phyloP scores from a whole-genome alignment of 2,888 invertebrate species.

The Prosopocoilus inquinatus region DNA sequence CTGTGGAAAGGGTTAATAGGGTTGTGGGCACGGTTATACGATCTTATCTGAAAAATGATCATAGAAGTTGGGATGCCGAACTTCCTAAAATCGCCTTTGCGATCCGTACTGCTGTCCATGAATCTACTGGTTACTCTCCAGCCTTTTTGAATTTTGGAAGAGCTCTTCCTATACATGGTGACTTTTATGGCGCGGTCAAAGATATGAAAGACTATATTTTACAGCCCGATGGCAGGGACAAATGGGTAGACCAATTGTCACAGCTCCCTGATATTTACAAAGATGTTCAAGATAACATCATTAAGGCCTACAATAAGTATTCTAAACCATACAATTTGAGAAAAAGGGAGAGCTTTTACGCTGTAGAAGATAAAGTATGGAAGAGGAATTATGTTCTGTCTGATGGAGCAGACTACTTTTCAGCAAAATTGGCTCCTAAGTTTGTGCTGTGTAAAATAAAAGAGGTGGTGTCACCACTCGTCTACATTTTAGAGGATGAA shows the following conservation, averaged over 20 bases:
- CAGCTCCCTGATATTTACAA: constrained; percentile 2
- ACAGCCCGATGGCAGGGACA: not conserved
- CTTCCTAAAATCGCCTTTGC: constrained; percentile 20
- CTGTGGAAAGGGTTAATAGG: constrained; percentile 18
- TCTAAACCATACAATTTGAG: constrained; percentile 21
- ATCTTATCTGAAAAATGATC: constrained; percentile 16
- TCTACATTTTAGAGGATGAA: constrained; percentile 22
- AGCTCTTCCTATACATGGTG: not conserved
- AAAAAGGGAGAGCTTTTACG: constrained; percentile 18
- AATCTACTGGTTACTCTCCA: constrained; percentile 18
- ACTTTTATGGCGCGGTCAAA: not conserved
- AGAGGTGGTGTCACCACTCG: constrained; percentile 22
- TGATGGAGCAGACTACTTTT: constrained; percentile 21
- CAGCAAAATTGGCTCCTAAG: constrained; percentile 25
- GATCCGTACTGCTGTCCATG: constrained; percentile 18
- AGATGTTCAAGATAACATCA: not conserved
- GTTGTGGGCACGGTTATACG: constrained; percentile 14
- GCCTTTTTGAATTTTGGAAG: constrained; percentile 20
- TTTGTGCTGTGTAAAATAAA: constrained; percentile 25
- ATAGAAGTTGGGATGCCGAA: constrained; percentile 16
- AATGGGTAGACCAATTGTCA: not conserved
- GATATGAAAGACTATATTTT: not conserved
- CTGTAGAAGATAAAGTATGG: constrained; percentile 27
- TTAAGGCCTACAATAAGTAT: not conserved
- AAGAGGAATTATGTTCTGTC: constrained; percentile 23